Percentiles rank a stretch among this genome's conserved stretches.
Conservation (phyloP, 1,140 invertebrate genomes). For the Pteromalus puparum region DNA sequence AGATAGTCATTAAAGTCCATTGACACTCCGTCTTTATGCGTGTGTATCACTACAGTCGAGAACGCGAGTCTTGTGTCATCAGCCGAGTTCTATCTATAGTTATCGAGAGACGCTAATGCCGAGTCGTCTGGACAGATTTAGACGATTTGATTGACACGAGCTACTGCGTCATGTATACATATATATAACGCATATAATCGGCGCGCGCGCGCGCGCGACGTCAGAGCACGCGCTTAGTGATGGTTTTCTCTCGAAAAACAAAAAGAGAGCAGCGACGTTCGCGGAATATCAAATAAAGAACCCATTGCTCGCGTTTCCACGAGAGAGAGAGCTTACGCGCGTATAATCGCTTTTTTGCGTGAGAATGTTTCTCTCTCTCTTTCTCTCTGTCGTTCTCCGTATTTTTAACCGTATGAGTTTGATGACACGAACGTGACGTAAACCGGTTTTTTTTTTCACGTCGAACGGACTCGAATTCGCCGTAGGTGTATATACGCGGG, state of each 20-base stretch:
- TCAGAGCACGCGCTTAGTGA: neutral
- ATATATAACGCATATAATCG: too few species aligned
- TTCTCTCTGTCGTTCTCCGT: too few species aligned
- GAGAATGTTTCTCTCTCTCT: neutral
- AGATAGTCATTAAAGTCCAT: constrained; percentile 1
- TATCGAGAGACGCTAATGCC: neutral
- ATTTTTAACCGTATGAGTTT: too few species aligned
- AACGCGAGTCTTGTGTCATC: neutral
- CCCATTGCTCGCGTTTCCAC: too few species aligned
- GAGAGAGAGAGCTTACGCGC: too few species aligned
- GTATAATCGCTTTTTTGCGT: neutral
- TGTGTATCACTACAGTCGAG: too few species aligned
- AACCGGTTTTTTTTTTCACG: too few species aligned
- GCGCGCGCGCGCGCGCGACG: too few species aligned
- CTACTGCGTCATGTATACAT: too few species aligned
- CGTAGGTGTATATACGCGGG: too few species aligned
- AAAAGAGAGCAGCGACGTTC: neutral
- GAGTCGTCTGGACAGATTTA: constrained; percentile 3
- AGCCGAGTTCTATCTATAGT: neutral
- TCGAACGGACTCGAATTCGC: too few species aligned
- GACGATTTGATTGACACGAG: neutral
- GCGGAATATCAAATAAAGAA: neutral
- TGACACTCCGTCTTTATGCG: neutral
- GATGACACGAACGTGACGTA: too few species aligned
- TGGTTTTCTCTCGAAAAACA: neutral